phyloP scores from a whole-genome alignment of 2,797 vertebrate species.

The Malurus leucopterus region DNA sequence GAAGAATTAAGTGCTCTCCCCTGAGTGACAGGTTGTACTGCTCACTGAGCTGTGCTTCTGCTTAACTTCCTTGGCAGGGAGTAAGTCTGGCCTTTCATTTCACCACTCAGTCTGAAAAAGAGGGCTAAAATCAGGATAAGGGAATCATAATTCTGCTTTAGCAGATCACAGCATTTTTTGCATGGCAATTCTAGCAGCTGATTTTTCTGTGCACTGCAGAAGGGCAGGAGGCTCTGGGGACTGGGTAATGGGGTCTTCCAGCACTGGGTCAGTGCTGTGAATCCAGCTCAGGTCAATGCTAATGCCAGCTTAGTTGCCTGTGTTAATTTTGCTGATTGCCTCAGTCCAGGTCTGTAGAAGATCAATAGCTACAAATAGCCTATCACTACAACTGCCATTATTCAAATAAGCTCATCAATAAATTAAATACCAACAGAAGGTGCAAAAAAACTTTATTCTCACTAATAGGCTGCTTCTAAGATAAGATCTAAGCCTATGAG shows the following conservation, averaged over 20 bases:
- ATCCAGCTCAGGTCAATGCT: background rate
- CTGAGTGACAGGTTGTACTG: background rate
- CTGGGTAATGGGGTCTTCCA: background rate
- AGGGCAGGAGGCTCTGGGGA: background rate
- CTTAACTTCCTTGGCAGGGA: background rate
- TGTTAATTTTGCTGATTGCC: background rate
- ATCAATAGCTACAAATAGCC: background rate
- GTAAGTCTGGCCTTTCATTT: background rate
- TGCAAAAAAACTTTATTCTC: background rate
- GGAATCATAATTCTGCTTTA: background rate
- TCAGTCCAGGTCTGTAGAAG: background rate
- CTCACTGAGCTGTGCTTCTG: background rate
- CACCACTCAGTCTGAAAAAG: background rate
- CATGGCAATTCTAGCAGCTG: background rate
- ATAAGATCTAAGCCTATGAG: background rate
- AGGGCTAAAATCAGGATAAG: background rate
- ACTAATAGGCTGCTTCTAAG: background rate
- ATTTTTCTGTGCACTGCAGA: background rate
- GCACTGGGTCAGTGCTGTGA: background rate
- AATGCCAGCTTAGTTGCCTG: background rate
- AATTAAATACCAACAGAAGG: background rate
- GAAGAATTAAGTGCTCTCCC: background rate
- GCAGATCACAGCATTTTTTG: background rate
- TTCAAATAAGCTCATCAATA: background rate
- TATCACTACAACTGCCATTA: background rate